Percentiles rank a stretch among this genome's conserved stretches.
Conservation (phyloP, 2,797 vertebrate genomes). For the Diplodus puntazzo region DNA sequence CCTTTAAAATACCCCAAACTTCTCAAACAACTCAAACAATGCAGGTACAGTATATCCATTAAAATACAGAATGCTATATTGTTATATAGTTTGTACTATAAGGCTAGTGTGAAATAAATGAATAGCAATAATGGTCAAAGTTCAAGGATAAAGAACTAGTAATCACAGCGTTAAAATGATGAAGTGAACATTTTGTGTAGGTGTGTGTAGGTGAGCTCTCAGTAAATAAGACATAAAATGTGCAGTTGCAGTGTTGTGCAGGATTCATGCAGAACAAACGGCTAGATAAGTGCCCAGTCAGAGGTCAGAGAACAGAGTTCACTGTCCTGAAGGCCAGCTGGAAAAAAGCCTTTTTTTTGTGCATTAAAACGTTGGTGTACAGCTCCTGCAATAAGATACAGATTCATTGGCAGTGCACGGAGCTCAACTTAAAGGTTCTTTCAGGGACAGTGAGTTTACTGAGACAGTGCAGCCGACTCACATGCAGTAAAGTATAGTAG, state of each 20-base stretch:
- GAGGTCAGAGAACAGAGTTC: background rate
- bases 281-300: background rate
- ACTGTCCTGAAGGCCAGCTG: background rate
- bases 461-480: constrained; percentile 39
- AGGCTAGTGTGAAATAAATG: background rate
- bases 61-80: background rate
- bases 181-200: background rate
- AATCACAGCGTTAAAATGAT: background rate
- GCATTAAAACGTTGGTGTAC: background rate
- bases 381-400: background rate
- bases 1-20: background rate
- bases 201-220: background rate
- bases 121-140: background rate
- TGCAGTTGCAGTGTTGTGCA: background rate
- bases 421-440: constrained; percentile 42
- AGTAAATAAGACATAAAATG: background rate
- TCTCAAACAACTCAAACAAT: background rate
- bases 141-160: background rate
- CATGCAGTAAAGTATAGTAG: constrained; percentile 47
- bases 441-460: constrained; percentile 41
- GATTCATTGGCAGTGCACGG: background rate
- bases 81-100: background rate
- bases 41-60: background rate
- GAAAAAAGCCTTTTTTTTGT: background rate
- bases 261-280: background rate